Evolutionary conservation across 2,888 invertebrate genomes (phyloP).

Genomic region (Drosophila paucipuncta): DNA sequence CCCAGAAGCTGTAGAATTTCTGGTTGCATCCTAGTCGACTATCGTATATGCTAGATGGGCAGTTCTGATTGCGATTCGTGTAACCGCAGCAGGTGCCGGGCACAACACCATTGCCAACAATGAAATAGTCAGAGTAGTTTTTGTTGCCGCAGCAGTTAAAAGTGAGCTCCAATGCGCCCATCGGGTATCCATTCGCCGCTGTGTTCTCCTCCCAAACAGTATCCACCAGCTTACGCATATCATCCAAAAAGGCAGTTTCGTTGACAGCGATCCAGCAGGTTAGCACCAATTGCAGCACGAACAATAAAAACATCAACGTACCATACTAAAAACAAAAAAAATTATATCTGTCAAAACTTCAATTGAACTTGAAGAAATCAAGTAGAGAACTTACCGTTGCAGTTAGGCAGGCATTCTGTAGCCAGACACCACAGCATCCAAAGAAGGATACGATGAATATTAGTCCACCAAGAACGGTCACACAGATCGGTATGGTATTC

Average conservation of each 20-base stretch:
- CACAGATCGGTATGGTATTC: slow-evolving; percentile 88
- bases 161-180: slow-evolving; percentile 76
- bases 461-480: slow-evolving; percentile 89
- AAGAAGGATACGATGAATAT: slow-evolving; percentile 94
- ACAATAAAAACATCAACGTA: slow-evolving; percentile 89
- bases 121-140: slow-evolving; percentile 47
- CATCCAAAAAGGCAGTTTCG: slow-evolving; percentile 86
- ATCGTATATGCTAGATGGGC: slow-evolving; percentile 36
- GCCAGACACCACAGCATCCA: slow-evolving; percentile 95
- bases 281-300: slow-evolving; percentile 90
- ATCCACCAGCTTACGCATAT: slow-evolving; percentile 86
- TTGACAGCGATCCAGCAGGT: slow-evolving; percentile 90
- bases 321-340: slow-evolving; percentile 87
- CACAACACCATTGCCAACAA: slow-evolving; percentile 8
- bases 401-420: slow-evolving; percentile 94
- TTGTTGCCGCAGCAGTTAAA: slow-evolving; percentile 77
- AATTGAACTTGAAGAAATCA: neutral
- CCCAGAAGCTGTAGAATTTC: slow-evolving; percentile 84
- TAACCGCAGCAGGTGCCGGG: slow-evolving; percentile 78
- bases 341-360: neutral
- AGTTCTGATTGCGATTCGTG: slow-evolving; percentile 32
- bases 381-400: slow-evolving; percentile 88
- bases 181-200: slow-evolving; percentile 63
- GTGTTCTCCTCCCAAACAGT: slow-evolving; percentile 81
- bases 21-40: slow-evolving; percentile 58